Percentiles rank a stretch among this genome's conserved stretches.
These are phyloP conservation scores for Leucoraja erinaceus DNA, from an alignment of 2,113 vertebrate genomes.

Conservation along the genomic window DNA sequence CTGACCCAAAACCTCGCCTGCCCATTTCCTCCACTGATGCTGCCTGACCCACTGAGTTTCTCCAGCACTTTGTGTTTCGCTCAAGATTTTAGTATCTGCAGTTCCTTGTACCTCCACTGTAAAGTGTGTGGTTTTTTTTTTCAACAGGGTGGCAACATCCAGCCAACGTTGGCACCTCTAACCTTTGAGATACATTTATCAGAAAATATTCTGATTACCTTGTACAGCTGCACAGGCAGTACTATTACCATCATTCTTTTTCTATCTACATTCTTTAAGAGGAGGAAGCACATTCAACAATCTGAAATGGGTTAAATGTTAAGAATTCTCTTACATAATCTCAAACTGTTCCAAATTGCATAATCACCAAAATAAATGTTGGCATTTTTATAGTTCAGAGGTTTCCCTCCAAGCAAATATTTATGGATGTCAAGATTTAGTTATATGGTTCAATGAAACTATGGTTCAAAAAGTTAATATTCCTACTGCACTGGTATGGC, in stretches of 20 bases:
- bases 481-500: not conserved
- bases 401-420: not conserved
- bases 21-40: too few relatives aligned
- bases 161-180: not conserved
- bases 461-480: not conserved
- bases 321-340: not conserved
- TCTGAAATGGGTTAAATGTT: not conserved
- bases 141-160: not conserved
- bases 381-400: not conserved
- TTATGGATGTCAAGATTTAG: not conserved
- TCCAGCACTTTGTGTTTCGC: too few relatives aligned
- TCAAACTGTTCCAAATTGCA: not conserved
- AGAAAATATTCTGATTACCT: not conserved
- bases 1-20: too few relatives aligned
- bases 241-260: not conserved
- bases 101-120: too few relatives aligned
- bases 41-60: too few relatives aligned
- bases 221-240: not conserved
- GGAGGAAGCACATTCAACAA: not conserved
- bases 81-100: too few relatives aligned
- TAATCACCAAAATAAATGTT: not conserved
- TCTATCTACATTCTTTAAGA: not conserved
- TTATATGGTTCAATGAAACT: not conserved
- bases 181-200: not conserved
- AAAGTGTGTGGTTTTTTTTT: too few relatives aligned